Base-by-base conservation (phyloP, 2,888 invertebrate genomes). In the Drosophila dives region DNA sequence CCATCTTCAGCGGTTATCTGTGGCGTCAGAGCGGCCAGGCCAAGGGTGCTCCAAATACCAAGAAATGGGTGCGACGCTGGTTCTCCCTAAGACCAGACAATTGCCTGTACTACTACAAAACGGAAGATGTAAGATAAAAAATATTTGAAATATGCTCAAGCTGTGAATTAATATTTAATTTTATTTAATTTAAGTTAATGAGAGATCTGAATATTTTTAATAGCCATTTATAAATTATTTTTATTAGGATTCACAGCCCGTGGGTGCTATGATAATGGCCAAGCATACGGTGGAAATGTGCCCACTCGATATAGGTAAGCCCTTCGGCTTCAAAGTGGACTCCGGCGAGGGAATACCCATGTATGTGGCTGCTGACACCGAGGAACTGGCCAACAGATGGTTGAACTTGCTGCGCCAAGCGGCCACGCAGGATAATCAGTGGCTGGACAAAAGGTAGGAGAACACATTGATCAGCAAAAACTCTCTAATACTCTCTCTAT, bases 21-120 rank as follows among this genome's bases (percentile, higher is more conserved):
- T 97, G 97, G 97, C 94, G 96, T 63, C 95, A 96, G 72, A 95
- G 95, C 12, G 94, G 94, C 0, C 94, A 94, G 75, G 94, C 94
- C 34, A 94, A 94, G 77, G 94, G 95, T 6, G 91, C 93, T 5
- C 93, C 93, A 7, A 94, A 94, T 2, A 92, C 94, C 0, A 91
- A 91, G 74, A 95, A 96, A 72, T 99, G 98, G 98, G 96, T 97
- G 60, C 94, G 97, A 64, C 94, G 99, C 79, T 99, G 97, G 97
- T 98, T 98, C 93, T 96, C 97, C 76, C 94, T 99, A 64, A 96
- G 98, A 87, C 95, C 96, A 62, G 98, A 99, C 94, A 97, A 98
- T 94, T 98, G 98, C 94, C 95, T 99, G 75, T 99, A 98, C 93
- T 98, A 97, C 93, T 99, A 98, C 94, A 98, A 98, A 94, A 97